Percentiles rank a stretch among this genome's conserved stretches.
Evolutionary conservation across 2,113 vertebrate species (phyloP).

Genomic region (Nesospiza acunhae): DNA sequence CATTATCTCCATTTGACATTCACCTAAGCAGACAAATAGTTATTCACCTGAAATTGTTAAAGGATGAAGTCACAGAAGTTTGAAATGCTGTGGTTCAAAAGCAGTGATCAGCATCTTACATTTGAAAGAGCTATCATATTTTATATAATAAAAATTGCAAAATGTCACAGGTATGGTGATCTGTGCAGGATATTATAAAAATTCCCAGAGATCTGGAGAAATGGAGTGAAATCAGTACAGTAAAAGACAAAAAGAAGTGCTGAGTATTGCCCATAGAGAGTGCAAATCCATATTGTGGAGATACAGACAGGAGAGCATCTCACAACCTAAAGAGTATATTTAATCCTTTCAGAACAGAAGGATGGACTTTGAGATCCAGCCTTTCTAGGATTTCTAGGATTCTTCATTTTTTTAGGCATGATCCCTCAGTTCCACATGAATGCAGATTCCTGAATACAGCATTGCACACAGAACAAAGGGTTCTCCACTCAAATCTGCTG

Average conservation of each 20-base stretch:
- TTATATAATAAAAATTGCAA: not conserved
- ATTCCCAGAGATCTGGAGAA: not conserved
- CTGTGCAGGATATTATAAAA: not conserved
- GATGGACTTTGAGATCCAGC: not conserved
- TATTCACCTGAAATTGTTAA: not conserved
- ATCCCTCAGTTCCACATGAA: not conserved
- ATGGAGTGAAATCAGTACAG: not conserved
- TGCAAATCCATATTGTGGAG: not conserved
- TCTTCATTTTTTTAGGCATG: not conserved
- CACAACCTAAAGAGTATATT: accelerated
- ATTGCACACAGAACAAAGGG: not conserved
- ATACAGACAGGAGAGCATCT: not conserved
- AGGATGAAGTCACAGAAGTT: not conserved
- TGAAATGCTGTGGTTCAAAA: not conserved
- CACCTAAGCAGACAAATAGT: not conserved
- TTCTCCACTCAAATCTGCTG: not conserved
- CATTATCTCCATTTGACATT: not conserved
- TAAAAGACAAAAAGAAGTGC: not conserved
- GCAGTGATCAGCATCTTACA: not conserved
- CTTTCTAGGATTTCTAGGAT: not conserved
- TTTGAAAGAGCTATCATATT: not conserved
- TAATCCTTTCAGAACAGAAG: not conserved
- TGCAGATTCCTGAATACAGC: not conserved
- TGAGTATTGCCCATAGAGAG: accelerated
- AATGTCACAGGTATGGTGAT: not conserved